Base-by-base conservation (phyloP, 2,888 invertebrate species). In the Euzetes globulus region DNA sequence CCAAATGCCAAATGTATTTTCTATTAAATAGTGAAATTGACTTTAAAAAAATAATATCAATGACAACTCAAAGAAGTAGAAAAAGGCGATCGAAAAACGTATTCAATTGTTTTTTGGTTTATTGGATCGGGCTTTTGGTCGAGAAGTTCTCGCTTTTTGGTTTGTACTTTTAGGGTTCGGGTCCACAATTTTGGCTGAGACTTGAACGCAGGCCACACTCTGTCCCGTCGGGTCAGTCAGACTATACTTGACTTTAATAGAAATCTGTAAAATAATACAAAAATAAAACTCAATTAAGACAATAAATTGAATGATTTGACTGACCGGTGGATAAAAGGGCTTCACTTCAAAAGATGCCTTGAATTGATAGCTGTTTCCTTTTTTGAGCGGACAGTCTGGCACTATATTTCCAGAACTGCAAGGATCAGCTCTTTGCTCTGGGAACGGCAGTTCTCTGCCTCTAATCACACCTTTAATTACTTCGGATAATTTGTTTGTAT, bases 401-500 rank as follows among this genome's bases (percentile, higher is more conserved):
- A 37, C 3, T 15, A 77, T 72, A 19, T 71, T 68, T 13, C 76
- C 76, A 50, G 73, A 73, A 71, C 70, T 68, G 52, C 77, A 77
- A 17, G 77, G 77, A 74, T 75, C 72, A 50, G 52, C 63, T 37
- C 68, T 63, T 58, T 76, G 65, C 37, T 75, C 74, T 1, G 77
- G 77, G 50, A 77, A 76, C 9, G 75, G 75, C 50, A 77, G 47
- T 60, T 77, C 77, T 71, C 74, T 60, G 6, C 76, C 77, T 45
- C 77, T 71, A 25, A 77, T 77, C 19, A 77, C 72, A 52, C 77
- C 77, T 63, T 76, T 76, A 22, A 76, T 76, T 17, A 73, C 74
- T 63, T 74, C 74, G 9, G 52, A 74, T 29, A 74, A 63, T 47
- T 74, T 74, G 71, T 60, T 71, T 37, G 74, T 74, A 27, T 63